Base-by-base conservation (phyloP, 2,113 vertebrate genomes). In the Hoplias malabaricus region DNA sequence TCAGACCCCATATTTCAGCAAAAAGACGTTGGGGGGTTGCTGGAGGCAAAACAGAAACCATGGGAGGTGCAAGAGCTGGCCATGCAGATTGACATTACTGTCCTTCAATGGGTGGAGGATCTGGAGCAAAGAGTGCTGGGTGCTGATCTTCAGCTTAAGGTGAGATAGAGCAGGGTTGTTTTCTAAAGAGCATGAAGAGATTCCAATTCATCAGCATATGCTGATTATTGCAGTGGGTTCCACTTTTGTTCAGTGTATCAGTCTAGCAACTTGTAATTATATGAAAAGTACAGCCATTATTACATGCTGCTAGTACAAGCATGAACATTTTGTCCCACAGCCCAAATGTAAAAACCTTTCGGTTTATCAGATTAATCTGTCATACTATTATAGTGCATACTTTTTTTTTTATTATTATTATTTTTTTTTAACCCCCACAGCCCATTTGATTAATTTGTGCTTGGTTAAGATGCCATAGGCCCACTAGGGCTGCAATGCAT, bases 41-140 rank as follows among this genome's bases (percentile, higher is more conserved):
- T 92, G 80, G 91, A 90, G 87, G 93, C 91, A 65, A 87, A 91
- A 75, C 78, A 93, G 86, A 83, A 91, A 48, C 91, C 80, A 25
- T 98, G 96, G 96, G 94, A 89, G 0, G 90, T 94, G 77, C 92
- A 91, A 70, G 93, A 95, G 42, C 91, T 88, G 77, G 88, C 94
- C 21, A 92, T 95, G 40, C 93, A 95, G 85, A 88, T 90, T 0
- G 97, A 98, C 80, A 79, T 97, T 5, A 86, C 85, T 0, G 84
- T 94, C 23, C 94, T 98, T 63, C 94, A 94, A 87, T 94, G 95
- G 93, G 97, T 99, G 79, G 97, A 99, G 88, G 94, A 96, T 79
- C 87, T 99, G 77, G 97, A 98, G 81, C 95, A 94, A 84, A 90
- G 95, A 0, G 94, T 99, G 13, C 81, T 97, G 14, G 88, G 92